These are phyloP conservation scores for Ranitomeya variabilis DNA, from an alignment of 2,113 vertebrate species.

Conservation along the genomic window DNA sequence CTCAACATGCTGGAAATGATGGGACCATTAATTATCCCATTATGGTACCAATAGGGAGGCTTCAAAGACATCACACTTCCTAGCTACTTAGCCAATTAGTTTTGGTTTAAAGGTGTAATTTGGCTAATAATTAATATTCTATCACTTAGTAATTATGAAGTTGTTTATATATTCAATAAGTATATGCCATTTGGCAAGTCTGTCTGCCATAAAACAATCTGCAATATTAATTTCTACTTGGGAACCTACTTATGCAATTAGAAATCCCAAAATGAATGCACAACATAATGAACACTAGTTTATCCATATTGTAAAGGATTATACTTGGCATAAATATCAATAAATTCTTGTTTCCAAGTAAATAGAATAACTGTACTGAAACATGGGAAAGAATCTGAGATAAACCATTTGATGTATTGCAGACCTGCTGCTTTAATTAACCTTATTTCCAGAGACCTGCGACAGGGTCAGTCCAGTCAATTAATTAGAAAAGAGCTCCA, in stretches of 20 bases:
- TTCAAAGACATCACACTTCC: not conserved
- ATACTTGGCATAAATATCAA: conserved; percentile 19
- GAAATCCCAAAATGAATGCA: not conserved
- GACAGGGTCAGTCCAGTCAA: conserved; percentile 26
- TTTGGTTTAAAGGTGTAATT: not conserved
- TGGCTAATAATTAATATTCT: not conserved
- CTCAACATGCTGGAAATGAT: too few species aligned
- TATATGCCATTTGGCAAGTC: not conserved
- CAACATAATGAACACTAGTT: not conserved
- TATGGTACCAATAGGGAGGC: not conserved
- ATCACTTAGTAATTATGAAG: not conserved
- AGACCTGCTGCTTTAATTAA: conserved; percentile 54
- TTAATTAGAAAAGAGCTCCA: conserved; percentile 53
- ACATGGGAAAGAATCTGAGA: not conserved
- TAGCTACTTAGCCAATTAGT: not conserved
- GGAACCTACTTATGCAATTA: not conserved
- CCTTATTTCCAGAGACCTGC: conserved; percentile 37
- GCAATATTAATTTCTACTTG: not conserved
- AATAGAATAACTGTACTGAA: conserved; percentile 18
- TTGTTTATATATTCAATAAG: not conserved
- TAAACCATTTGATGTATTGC: conserved; percentile 41
- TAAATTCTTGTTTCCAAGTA: conserved; percentile 24
- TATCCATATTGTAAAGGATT: not conserved
- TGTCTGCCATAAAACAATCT: not conserved
- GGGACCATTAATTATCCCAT: too few species aligned